phyloP scores from a whole-genome alignment of 2,888 invertebrate genomes.

The Norana najaformis region DNA sequence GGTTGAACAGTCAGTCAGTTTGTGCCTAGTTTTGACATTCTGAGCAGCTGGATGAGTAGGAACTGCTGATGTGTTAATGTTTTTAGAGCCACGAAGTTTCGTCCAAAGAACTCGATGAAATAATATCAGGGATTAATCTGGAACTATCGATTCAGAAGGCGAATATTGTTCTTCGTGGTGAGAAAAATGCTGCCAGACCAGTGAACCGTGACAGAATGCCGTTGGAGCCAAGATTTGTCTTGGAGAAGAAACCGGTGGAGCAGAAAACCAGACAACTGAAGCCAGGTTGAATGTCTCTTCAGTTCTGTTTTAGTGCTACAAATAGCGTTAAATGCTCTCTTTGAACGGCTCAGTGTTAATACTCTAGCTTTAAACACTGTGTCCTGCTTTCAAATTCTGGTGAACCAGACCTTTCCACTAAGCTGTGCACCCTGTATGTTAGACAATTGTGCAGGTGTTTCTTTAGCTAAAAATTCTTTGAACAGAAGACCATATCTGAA shows the following conservation, averaged over 20 bases:
- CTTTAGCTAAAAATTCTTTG: too few relatives aligned
- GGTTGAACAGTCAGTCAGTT: too few relatives aligned
- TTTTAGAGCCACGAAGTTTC: constrained; percentile 36
- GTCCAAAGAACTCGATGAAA: constrained; percentile 39
- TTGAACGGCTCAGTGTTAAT: too few relatives aligned
- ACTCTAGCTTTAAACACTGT: too few relatives aligned
- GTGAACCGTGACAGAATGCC: not conserved
- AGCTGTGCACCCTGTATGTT: too few relatives aligned
- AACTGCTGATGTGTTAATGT: not conserved
- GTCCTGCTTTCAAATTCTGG: too few relatives aligned
- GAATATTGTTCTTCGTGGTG: constrained; percentile 32
- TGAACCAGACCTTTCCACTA: too few relatives aligned
- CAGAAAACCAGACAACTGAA: not conserved
- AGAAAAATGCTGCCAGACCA: not conserved
- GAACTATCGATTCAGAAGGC: constrained; percentile 43
- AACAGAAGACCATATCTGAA: too few relatives aligned
- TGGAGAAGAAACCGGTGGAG: constrained; percentile 4
- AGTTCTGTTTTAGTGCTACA: not conserved
- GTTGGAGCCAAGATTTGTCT: not conserved
- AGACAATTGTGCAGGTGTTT: too few relatives aligned
- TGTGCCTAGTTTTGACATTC: too few relatives aligned
- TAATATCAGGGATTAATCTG: constrained; percentile 37
- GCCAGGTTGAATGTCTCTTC: not conserved
- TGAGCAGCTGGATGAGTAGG: too few relatives aligned
- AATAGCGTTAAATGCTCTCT: not conserved